Evolutionary conservation across 2,888 invertebrate species (phyloP).

Genomic region (Hypercompe scribonia): DNA sequence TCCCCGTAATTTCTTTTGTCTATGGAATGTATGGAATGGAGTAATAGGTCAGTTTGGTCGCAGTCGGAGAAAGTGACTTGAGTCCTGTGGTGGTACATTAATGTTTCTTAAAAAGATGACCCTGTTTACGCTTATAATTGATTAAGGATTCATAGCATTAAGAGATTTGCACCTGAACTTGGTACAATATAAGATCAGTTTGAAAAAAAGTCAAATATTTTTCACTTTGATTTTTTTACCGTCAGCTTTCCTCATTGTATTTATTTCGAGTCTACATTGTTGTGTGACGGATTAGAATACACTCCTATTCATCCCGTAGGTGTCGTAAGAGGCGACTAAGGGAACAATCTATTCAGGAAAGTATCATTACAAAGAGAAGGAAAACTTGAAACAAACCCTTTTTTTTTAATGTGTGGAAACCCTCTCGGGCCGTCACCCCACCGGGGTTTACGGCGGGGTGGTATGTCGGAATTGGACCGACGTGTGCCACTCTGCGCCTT

Average conservation of each 20-base stretch:
- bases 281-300: neutral
- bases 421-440: too few species aligned
- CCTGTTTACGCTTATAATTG: neutral
- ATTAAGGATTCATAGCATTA: neutral
- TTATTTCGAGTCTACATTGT: neutral
- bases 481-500: too few species aligned
- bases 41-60: slow-evolving; percentile 45
- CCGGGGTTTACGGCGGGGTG: too few species aligned
- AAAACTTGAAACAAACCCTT: too few species aligned
- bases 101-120: neutral
- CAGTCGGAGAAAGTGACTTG: slow-evolving; percentile 13
- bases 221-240: neutral
- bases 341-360: too few species aligned
- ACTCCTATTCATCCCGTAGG: too few species aligned
- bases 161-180: neutral
- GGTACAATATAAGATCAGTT: neutral
- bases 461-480: too few species aligned
- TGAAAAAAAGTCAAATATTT: neutral
- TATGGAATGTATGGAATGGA: slow-evolving; percentile 56
- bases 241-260: neutral
- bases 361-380: too few species aligned
- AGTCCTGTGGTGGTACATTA: slow-evolving; percentile 6
- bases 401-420: too few species aligned
- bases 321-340: too few species aligned
- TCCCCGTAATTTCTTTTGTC: slow-evolving; percentile 59